Conservation (phyloP, 2,113 vertebrate species). For the Herpetotheres cachinnans region DNA sequence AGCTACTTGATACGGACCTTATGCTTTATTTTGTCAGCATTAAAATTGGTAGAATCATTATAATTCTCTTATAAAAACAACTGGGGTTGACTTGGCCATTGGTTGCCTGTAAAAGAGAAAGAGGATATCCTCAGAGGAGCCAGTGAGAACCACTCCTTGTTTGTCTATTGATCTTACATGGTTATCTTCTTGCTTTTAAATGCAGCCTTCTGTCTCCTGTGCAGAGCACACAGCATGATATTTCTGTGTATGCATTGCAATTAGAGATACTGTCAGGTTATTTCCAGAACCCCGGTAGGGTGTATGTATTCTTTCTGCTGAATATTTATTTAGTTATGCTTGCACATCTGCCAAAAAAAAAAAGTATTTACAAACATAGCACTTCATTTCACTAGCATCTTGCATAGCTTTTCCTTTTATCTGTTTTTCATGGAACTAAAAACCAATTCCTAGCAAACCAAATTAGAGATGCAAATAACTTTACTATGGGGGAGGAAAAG, state of each 20-base stretch:
- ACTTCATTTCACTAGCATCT: background rate
- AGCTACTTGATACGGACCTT: background rate
- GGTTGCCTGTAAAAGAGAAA: background rate
- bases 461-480: background rate
- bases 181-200: conserved; percentile 12
- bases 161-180: conserved; percentile 30
- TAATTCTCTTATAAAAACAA: conserved; percentile 22
- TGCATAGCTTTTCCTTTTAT: background rate
- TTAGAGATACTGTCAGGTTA: conserved; percentile 11
- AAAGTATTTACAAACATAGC: background rate
- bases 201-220: background rate
- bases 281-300: conserved; percentile 1
- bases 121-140: conserved; percentile 17
- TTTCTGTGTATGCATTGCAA: background rate
- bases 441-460: background rate
- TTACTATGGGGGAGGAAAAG: background rate
- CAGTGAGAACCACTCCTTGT: background rate
- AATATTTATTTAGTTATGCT: conserved; percentile 27
- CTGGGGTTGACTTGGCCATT: background rate
- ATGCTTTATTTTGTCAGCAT: background rate
- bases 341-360: background rate
- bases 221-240: background rate
- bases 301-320: background rate
- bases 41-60: background rate
- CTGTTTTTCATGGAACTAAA: background rate